Percentiles rank a stretch among this genome's conserved stretches.
Evolutionary conservation across 2,888 invertebrate species (phyloP).

Genomic region (Brachyopa scutellaris): DNA sequence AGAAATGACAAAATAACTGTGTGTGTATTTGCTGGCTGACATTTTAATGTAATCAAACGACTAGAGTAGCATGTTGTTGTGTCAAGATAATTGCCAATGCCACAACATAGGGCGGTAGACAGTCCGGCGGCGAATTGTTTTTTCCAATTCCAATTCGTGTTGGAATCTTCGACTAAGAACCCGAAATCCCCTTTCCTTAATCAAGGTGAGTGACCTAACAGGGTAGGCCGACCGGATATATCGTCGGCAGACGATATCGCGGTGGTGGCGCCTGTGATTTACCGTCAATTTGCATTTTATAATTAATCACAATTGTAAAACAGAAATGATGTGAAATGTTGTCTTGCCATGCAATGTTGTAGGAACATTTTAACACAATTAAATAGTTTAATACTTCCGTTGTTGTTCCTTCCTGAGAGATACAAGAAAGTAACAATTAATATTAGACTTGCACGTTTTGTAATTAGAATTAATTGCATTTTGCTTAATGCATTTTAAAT

Average conservation of each 20-base stretch:
- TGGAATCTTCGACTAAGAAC: no score
- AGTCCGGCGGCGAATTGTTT: slow-evolving; percentile 2
- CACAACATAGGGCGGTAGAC: slow-evolving; percentile 11
- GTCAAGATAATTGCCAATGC: slow-evolving; percentile 1
- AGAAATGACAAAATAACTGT: no score
- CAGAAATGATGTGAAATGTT: slow-evolving; percentile 14
- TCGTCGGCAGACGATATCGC: slow-evolving; percentile 6
- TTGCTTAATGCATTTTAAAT: not conserved
- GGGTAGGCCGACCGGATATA: slow-evolving; percentile 22
- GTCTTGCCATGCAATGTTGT: slow-evolving; percentile 22
- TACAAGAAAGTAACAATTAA: no score
- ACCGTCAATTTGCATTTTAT: slow-evolving; percentile 52
- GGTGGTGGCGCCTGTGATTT: not conserved
- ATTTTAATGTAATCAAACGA: not conserved
- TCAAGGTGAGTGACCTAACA: slow-evolving; percentile 19
- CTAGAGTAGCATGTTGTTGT: slow-evolving; percentile 14
- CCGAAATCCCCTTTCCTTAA: no score
- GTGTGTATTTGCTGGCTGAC: not conserved
- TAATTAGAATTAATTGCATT: no score
- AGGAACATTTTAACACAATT: not conserved
- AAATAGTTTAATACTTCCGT: slow-evolving; percentile 15
- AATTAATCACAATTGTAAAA: slow-evolving; percentile 26
- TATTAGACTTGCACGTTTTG: no score
- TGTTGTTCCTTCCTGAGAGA: not conserved
- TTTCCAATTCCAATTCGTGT: no score